A percentile compares a stretch with the other conserved stretches of the same genome.
Conservation (phyloP, 2,888 invertebrate genomes). For the Liodrosophila aerea region DNA sequence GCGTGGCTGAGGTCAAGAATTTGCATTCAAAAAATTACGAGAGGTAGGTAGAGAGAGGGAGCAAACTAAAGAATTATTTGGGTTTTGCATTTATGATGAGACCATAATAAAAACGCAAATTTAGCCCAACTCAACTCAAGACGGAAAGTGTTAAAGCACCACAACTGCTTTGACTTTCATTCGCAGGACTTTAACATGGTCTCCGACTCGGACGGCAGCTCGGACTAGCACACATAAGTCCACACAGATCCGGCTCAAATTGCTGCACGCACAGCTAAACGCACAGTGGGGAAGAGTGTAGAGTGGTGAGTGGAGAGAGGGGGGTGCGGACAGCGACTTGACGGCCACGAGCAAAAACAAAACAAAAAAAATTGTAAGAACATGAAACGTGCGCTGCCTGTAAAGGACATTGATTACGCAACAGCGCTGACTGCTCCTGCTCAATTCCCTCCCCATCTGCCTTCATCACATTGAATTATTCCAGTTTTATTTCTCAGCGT, state of each 20-base stretch:
- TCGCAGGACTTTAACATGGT: background rate
- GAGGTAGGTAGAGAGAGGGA: background rate
- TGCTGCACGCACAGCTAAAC: constrained; percentile 47
- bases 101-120: constrained; percentile 56
- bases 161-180: constrained; percentile 26
- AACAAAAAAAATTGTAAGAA: constrained; percentile 37
- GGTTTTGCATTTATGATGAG: constrained; percentile 73
- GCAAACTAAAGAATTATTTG: constrained; percentile 56
- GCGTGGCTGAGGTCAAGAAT: constrained; percentile 67
- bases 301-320: background rate
- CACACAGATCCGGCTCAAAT: constrained; percentile 57
- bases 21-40: constrained; percentile 61
- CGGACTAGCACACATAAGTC: constrained; percentile 40
- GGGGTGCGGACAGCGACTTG: constrained; percentile 12
- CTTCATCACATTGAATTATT: constrained; percentile 54
- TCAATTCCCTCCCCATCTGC: background rate
- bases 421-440: constrained; percentile 36
- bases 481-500: constrained; percentile 59
- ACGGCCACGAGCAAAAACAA: constrained; percentile 44
- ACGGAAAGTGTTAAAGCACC: constrained; percentile 61
- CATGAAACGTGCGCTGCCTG: constrained; percentile 71
- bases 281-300: constrained; percentile 2
- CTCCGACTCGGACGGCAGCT: constrained; percentile 3
- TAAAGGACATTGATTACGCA: constrained; percentile 74
- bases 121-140: constrained; percentile 35